phyloP scores from a whole-genome alignment of 2,113 vertebrate genomes.

The Nothobranchius furzeri region DNA sequence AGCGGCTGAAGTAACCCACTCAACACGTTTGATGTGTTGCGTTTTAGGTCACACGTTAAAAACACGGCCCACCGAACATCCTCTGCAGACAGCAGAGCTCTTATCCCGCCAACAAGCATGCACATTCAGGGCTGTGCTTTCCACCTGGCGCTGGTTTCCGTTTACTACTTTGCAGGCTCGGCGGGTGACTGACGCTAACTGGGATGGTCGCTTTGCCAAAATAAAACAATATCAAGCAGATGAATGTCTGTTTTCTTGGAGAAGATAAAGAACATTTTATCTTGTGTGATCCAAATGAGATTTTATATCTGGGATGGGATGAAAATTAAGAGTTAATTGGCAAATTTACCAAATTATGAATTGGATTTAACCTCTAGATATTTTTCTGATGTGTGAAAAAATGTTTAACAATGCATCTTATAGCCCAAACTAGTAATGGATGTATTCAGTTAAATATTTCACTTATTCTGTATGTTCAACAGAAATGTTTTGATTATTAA shows the following conservation, averaged over 20 bases:
- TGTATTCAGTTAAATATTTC: no score
- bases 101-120: slow-evolving; percentile 24
- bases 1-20: slow-evolving; percentile 34
- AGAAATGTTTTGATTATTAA: no score
- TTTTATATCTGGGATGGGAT: slow-evolving; percentile 66
- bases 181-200: slow-evolving; percentile 71
- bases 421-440: no score
- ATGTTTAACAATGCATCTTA: no score
- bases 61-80: slow-evolving; percentile 62
- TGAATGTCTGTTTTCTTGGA: slow-evolving; percentile 58
- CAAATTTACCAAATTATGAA: no score
- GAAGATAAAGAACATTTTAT: slow-evolving; percentile 43
- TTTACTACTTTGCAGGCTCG: slow-evolving; percentile 70
- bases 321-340: slow-evolving; percentile 61
- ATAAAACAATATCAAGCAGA: slow-evolving; percentile 84
- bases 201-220: slow-evolving; percentile 87
- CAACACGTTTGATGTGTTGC: slow-evolving; percentile 49
- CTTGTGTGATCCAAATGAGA: slow-evolving; percentile 47
- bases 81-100: slow-evolving; percentile 30
- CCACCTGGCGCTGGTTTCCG: slow-evolving; percentile 37
- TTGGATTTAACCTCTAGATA: no score
- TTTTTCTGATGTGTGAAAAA: no score
- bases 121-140: slow-evolving; percentile 59
- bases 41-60: slow-evolving; percentile 43
- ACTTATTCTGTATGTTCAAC: no score